A percentile compares a stretch with the other conserved stretches of the same genome.
phyloP scores from a whole-genome alignment of 2,888 invertebrate species.

The Rhimphoctona megacephalus region DNA sequence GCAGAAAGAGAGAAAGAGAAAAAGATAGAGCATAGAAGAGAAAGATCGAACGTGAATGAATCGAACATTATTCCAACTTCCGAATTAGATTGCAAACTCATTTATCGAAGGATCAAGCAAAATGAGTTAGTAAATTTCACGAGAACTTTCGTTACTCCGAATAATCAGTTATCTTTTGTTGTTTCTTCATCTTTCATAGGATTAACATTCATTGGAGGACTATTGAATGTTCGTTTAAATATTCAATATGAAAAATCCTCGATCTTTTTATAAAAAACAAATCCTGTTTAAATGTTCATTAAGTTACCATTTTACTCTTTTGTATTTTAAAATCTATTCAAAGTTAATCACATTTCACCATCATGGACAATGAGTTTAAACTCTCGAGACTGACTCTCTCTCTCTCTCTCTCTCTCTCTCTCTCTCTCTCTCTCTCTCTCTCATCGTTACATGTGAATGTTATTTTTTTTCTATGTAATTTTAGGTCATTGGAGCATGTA shows the following conservation, averaged over 20 bases:
- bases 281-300: background rate
- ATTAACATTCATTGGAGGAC: slow-evolving; percentile 15
- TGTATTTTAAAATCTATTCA: background rate
- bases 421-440: slow-evolving; percentile 25
- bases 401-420: slow-evolving; percentile 19
- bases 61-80: slow-evolving; percentile 73
- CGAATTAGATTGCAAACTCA: slow-evolving; percentile 70
- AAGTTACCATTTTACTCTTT: background rate
- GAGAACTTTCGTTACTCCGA: slow-evolving; percentile 31
- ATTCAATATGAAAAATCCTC: background rate
- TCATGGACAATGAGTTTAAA: background rate
- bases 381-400: too few relatives aligned
- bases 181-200: background rate
- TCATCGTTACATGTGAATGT: background rate
- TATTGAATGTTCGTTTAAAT: slow-evolving; percentile 23
- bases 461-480: slow-evolving; percentile 1
- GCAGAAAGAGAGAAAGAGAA: background rate
- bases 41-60: slow-evolving; percentile 62
- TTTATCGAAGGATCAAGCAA: slow-evolving; percentile 44
- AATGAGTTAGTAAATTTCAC: slow-evolving; percentile 4
- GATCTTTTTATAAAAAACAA: background rate
- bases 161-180: slow-evolving; percentile 6
- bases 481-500: slow-evolving; percentile 27
- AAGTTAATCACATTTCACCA: background rate
- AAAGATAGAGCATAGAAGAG: background rate